Evolutionary conservation across 2,113 vertebrate genomes (phyloP), one percentile per base, ranked within the genome.

Genomic region (Terrapene triunguis): DNA sequence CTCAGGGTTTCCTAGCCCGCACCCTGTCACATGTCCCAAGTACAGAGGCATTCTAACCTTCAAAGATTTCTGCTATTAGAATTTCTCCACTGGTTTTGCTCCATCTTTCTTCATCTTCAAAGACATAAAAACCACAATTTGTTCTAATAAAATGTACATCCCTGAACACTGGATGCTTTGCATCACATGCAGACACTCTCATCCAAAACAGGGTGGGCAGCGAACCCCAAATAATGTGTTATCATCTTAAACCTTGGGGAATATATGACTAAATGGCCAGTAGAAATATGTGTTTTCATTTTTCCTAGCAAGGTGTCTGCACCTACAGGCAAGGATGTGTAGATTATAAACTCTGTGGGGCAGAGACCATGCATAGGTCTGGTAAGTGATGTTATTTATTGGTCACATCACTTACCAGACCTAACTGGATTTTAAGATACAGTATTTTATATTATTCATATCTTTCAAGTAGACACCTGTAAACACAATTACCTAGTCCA

Each of bases 291-390:
- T 12, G 11, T 29, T 62, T 62, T 14, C 29, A 32, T 29, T 62
- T 65, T 65, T 65, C 32, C 17, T 65, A 65, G 62, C 62, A 65
- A 19, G 62, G 16, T 16, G 32, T 65, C 16, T 2, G 16, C 62
- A 65, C 32, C 9, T 29, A 35, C 19, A 13, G 25, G 32, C 32
- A 27, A 89, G 32, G 22, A 84, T 62, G 82, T 82, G 35, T 85
- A 0, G 0, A 38, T 32, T 88, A 10, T 32, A 47, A 35, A 19
- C 50, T 2, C 14, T 88, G 47, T 55, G 19, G 29, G 9, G 1
- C 24, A 88, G 53, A 35, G 47, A 76, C 47, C 44, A 57, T 80
- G 16, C n/a, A 65, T 54, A 32, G 62, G 81, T 79, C 10, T 32
- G 62, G 32, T 65, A 32, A 65, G 32, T 65, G 62, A 65, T 65